These are phyloP conservation scores for Hozukius guyotensis DNA, from an alignment of 2,797 vertebrate genomes.

Conservation along the genomic window DNA sequence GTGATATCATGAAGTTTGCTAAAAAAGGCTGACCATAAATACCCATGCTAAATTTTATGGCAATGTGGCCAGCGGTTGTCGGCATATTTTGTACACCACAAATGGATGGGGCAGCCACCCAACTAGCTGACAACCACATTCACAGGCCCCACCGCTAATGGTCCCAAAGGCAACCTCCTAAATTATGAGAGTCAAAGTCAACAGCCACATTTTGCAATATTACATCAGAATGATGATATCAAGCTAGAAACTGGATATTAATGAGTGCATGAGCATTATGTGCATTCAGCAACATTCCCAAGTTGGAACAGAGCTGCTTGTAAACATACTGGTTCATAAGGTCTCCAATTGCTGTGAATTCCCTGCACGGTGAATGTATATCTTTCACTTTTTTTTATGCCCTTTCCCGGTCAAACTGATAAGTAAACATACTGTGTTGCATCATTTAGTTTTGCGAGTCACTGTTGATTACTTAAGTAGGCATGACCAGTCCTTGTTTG, in stretches of 20 bases:
- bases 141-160: background rate
- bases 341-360: background rate
- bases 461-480: background rate
- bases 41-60: background rate
- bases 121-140: background rate
- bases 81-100: constrained; percentile 8
- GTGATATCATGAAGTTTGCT: background rate
- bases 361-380: background rate
- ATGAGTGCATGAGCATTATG: background rate
- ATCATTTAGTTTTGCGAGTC: background rate
- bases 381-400: background rate
- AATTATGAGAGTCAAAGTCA: background rate
- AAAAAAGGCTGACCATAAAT: background rate
- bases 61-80: background rate
- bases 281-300: background rate
- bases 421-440: background rate
- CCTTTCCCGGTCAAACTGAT: background rate
- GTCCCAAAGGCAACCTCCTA: background rate
- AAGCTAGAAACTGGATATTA: background rate
- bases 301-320: background rate
- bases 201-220: background rate
- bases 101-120: background rate
- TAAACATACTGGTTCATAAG: background rate
- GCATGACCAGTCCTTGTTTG: background rate
- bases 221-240: constrained; percentile 12